Base-by-base conservation (phyloP, 2,797 vertebrate species). In the Urocyon cinereoargenteus region DNA sequence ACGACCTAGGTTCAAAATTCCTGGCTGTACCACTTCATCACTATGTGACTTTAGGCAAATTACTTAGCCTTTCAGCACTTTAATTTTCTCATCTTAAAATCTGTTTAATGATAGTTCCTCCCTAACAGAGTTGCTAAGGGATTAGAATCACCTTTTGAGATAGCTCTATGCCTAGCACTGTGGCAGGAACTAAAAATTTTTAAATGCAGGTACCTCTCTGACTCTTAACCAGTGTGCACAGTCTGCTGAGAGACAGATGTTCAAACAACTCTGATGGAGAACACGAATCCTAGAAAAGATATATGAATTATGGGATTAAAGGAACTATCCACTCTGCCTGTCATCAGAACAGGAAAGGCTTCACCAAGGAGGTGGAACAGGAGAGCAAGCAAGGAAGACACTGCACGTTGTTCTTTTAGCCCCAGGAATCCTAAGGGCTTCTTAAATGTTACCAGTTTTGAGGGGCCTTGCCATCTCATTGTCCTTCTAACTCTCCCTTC, bases 11-110 rank as follows among this genome's bases (percentile, higher is more conserved):
- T 91, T 83, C 16, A 73, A 78, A 73, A 75, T 55, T 62, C 22
- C 84, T 64, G 18, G 9, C n/a, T 81, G 68, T 88, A 36, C 28
- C 49, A 14, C 26, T 62, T 96, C 28, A 45, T 18, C 75, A n/a
- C 84, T 81, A 9, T 59, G 14, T 83, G 36, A 82, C 61, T 28
- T 72, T 72, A 34, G 31, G 31, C 21, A 68, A 73, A 22, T 77
- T 86, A 68, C 26, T 88, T 91, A 88, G 77, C 40, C 34, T 95
- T 91, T 81, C 66, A 68, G 12, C 62, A 12, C n/a, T 70, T 96
- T 22, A 61, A 31, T 90, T 68, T 81, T 72, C 28, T 73, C 36
- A 72, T 51, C 36, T 93, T 66, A 90, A 92, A 86, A 79, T 31
- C 31, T 78, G 14, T 61, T 78, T 94, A 82, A 75, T 82, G 49